A percentile compares a stretch with the other conserved stretches of the same genome.
Conservation (phyloP, 2,113 vertebrate genomes). For the Ptilonorhynchus violaceus region DNA sequence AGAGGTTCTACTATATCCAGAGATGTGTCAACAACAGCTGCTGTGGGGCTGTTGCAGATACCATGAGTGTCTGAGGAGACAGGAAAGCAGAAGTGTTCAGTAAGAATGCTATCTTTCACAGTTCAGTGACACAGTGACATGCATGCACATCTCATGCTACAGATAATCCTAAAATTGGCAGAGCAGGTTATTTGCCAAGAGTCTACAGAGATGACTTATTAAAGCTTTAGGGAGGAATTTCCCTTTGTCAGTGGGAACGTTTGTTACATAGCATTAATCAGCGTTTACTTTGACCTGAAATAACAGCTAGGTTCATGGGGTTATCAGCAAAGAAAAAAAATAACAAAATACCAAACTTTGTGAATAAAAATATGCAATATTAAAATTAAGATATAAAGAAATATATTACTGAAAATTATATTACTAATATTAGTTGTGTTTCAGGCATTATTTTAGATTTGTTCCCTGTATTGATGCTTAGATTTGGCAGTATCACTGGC, state of each 20-base stretch:
- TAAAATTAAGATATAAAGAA: not conserved
- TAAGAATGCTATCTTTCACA: not conserved
- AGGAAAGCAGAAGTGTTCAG: not conserved
- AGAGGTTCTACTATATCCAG: not conserved
- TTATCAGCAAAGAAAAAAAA: not conserved
- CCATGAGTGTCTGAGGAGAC: not conserved
- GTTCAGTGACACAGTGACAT: not conserved
- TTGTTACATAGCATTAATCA: not conserved
- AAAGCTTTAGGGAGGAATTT: not conserved
- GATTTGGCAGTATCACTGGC: not conserved
- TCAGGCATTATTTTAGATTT: not conserved
- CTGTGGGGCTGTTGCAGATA: not conserved
- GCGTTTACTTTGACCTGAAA: not conserved
- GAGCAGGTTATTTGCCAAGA: not conserved
- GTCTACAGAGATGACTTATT: not conserved
- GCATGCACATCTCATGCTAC: not conserved
- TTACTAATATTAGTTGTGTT: not conserved
- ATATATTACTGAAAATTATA: not conserved
- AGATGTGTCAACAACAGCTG: not conserved
- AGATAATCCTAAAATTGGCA: not conserved
- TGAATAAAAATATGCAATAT: not conserved
- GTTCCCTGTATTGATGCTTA: not conserved
- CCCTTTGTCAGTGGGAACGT: not conserved
- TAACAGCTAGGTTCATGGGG: not conserved
- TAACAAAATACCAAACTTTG: not conserved